Percentiles rank a stretch among this genome's conserved stretches.
Conservation (phyloP, 2,888 invertebrate genomes). For the Troides aeacus region DNA sequence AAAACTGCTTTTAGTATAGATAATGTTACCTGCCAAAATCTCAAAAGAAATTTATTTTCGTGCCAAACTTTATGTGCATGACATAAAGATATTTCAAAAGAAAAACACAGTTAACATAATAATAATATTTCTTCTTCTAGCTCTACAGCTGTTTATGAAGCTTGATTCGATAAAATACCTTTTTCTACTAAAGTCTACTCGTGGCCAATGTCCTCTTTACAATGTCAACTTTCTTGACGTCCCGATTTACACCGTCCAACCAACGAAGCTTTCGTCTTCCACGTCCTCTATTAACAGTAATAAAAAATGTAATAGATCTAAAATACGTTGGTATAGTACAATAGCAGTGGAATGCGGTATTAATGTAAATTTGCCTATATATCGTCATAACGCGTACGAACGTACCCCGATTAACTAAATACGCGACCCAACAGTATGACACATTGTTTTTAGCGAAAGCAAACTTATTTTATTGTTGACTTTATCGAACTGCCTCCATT, state of each 20-base stretch:
- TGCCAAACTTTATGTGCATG: too few species aligned
- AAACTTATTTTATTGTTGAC: slow-evolving; percentile 46
- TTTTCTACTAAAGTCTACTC: too few species aligned
- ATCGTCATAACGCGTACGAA: slow-evolving; percentile 52
- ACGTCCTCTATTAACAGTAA: not conserved
- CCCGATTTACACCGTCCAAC: too few species aligned
- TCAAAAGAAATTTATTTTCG: too few species aligned
- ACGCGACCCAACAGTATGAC: slow-evolving; percentile 52
- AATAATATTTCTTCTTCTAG: too few species aligned
- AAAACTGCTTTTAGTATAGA: not conserved
- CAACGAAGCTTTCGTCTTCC: not conserved
- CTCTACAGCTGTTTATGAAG: too few species aligned
- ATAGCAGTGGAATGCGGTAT: slow-evolving; percentile 50
- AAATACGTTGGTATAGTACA: slow-evolving; percentile 42
- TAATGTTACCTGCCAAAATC: too few species aligned
- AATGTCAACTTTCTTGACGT: too few species aligned
- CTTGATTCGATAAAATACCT: too few species aligned
- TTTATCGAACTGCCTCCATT: slow-evolving; percentile 8
- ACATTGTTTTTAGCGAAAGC: slow-evolving; percentile 54
- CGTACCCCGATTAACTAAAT: slow-evolving; percentile 57
- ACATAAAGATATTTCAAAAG: not conserved
- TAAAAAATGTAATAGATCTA: not conserved
- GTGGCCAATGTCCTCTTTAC: too few species aligned
- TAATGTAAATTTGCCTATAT: slow-evolving; percentile 57
- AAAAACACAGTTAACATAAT: not conserved